A percentile compares a stretch with the other conserved stretches of the same genome.
Evolutionary conservation across 2,888 invertebrate genomes (phyloP).

Genomic region (Tetrapedia diversipes): DNA sequence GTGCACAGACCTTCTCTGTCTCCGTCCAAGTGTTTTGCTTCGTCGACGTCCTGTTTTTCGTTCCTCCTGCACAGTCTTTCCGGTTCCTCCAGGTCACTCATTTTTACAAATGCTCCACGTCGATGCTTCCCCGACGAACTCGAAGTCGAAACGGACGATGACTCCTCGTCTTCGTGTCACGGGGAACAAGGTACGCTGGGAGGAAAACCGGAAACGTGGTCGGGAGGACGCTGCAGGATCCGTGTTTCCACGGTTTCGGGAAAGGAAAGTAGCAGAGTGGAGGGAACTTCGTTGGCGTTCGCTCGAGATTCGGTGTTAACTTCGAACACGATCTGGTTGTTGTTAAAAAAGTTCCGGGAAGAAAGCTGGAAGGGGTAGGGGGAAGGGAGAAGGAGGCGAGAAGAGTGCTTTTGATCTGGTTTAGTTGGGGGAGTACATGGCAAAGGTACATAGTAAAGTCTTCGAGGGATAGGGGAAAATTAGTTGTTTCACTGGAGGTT

Average conservation of each 20-base stretch:
- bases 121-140: conserved; percentile 35
- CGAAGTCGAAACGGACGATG: conserved; percentile 14
- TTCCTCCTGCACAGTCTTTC: conserved; percentile 1
- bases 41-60: background rate
- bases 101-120: background rate
- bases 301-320: conserved; percentile 16
- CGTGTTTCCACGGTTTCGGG: background rate
- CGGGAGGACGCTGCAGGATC: background rate
- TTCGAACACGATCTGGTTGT: conserved; percentile 22
- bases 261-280: background rate
- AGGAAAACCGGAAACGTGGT: background rate
- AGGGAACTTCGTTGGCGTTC: conserved; percentile 11
- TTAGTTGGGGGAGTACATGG: background rate
- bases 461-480: background rate
- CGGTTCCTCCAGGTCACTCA: conserved; percentile 8
- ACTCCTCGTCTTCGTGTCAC: background rate
- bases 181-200: too few species aligned
- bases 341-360: conserved; percentile 20
- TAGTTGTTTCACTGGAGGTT: background rate
- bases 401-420: conserved; percentile 16
- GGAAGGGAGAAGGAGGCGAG: background rate
- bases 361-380: too few species aligned
- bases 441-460: background rate
- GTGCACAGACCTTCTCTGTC: conserved; percentile 29
- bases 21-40: background rate